Evolutionary conservation across 2,113 vertebrate genomes (phyloP), one percentile per base, ranked within the genome.

Genomic region (Clarias batrachus): DNA sequence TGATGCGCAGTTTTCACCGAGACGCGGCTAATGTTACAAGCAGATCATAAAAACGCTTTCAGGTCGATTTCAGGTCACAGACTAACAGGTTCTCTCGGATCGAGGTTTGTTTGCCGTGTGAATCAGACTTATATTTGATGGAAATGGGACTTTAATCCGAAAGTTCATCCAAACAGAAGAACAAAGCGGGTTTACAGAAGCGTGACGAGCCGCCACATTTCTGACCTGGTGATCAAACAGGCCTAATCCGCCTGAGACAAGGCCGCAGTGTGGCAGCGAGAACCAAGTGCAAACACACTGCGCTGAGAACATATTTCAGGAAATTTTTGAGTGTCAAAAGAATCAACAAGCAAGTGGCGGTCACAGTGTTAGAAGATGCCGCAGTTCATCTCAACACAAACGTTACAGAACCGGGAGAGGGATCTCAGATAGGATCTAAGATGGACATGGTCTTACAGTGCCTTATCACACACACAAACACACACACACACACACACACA

Each of bases 211-310:
- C 10, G 3, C 33, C 10, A 37, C 57, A 52, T 21, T 85, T 68
- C 14, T 68, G 27, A 37, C 62, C 30, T 12, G 33, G 27, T 70
- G 76, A 79, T 60, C 63, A 68, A 68, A 80, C 85, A 86, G 48
- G 12, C 14, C 19, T 80, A 70, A 81, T 60, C 65, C 25, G 25
- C 19, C 37, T 4, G 37, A 30, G 41, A 74, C 66, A 81, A 62
- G 37, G 68, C 16, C 7, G 11, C 68, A 73, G 33, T 82, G 79
- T 73, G 85, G 57, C 65, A 60, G 25, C 5, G 33, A 5, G 60
- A 2, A 0, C 62, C 23, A n/a, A 41, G 30, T 81, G 54, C 13
- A 41, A 41, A 48, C 30, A 30, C 33, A 3, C 11, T n/a, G 27
- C 37, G 56, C 23, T 52, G 5, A 65, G 65, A 23, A 79, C 62